These are phyloP conservation scores for Aythya baeri DNA, from an alignment of 2,113 vertebrate species.

Conservation along the genomic window DNA sequence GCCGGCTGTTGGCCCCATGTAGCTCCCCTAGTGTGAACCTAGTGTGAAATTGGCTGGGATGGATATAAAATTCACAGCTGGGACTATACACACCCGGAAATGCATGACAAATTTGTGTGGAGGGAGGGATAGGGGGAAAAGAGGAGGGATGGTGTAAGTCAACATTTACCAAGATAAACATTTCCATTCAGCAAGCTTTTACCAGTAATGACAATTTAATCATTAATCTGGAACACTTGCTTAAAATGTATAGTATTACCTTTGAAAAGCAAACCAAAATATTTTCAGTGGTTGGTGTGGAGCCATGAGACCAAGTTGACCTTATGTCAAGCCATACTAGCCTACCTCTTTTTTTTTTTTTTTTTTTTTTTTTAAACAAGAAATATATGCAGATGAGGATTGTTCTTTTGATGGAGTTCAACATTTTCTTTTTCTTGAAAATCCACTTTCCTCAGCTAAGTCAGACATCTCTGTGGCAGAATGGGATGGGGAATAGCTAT, in stretches of 20 bases:
- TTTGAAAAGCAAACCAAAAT: not conserved
- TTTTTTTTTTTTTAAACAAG: not conserved
- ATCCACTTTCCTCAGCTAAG: not conserved
- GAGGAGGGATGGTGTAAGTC: not conserved
- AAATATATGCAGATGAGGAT: not conserved
- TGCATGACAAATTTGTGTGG: conserved; percentile 10
- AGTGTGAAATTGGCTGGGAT: conserved; percentile 30
- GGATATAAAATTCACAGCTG: conserved; percentile 38
- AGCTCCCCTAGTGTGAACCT: not conserved
- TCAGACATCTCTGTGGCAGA: not conserved
- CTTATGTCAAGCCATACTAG: not conserved
- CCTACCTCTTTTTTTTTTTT: not conserved
- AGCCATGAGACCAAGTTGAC: not conserved
- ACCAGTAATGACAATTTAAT: not conserved
- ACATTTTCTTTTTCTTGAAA: not conserved
- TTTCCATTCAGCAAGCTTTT: not conserved
- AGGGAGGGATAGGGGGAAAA: not conserved
- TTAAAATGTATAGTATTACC: not conserved
- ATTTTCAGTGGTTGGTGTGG: not conserved
- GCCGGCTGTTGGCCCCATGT: not conserved
- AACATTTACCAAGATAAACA: not conserved
- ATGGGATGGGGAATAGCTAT: not conserved
- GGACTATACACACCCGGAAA: not conserved
- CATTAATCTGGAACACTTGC: not conserved
- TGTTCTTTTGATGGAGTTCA: not conserved